Evolutionary conservation across 2,113 vertebrate species (phyloP).

Genomic region (Hippopotamus amphibius): DNA sequence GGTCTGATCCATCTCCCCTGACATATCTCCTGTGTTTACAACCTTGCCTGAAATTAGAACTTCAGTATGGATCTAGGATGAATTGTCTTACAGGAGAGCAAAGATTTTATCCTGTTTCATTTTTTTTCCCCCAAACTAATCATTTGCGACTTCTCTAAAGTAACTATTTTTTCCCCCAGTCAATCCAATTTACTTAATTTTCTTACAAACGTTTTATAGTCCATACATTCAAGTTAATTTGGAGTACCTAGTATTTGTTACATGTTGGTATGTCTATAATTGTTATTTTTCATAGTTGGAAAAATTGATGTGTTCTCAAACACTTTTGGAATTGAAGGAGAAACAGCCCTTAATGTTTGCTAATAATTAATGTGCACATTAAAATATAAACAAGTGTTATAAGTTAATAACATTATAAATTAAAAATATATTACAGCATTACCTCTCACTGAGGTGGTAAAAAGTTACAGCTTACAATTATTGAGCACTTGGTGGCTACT

Average conservation of each 20-base stretch:
- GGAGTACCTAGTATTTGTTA: not conserved
- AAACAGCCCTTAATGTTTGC: not conserved
- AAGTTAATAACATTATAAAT: not conserved
- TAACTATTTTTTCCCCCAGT: not conserved
- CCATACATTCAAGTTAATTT: not conserved
- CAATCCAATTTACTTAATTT: not conserved
- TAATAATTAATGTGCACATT: not conserved
- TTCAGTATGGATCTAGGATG: not conserved
- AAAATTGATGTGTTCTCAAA: not conserved
- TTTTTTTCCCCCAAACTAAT: not conserved
- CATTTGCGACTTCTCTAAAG: not conserved
- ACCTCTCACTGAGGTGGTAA: not conserved
- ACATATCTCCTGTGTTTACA: not conserved
- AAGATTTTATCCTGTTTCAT: not conserved
- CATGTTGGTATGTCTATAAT: not conserved
- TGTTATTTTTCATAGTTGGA: not conserved
- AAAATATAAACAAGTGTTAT: not conserved
- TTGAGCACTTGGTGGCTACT: not conserved
- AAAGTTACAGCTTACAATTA: not conserved
- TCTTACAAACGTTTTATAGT: not conserved
- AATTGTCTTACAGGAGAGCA: slow-evolving; percentile 31
- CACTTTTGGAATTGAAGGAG: not conserved
- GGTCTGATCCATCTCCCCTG: not conserved
- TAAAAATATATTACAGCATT: not conserved
- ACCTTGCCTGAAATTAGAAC: not conserved